Evolutionary conservation across 37 sponge, comb jelly and placozoan species (phyloP), one percentile per base, ranked within the genome.

Genomic region (Ephydatia muelleri): DNA sequence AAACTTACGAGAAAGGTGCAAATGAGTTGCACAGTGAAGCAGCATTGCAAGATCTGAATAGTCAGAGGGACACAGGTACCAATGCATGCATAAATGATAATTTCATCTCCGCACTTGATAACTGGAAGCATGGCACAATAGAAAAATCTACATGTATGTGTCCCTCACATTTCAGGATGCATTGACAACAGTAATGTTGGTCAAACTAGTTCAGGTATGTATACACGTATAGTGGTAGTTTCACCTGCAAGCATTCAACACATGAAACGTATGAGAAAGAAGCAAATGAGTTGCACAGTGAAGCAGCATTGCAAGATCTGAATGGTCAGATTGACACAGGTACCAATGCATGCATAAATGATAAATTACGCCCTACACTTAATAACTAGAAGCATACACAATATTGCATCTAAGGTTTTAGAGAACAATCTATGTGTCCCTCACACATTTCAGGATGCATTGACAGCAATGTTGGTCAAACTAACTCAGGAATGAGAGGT

Each of bases 1-100:
- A 57, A 57, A 57, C 57, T 57, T 57, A 57, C 57, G 57, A 57
- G 57, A 57, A 57, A 57, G 57, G 57, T 57, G 57, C 57, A 57
- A 57, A 57, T 57, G 57, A 57, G 57, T 57, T 57, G 57, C 57
- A 57, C 57, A 57, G 57, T 19, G 57, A 57, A 57, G 57, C 57
- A 57, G 57, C 57, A 57, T 57, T 57, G 57, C 57, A 57, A 57
- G 57, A 57, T 57, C 57, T 57, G 57, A 57, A 57, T 57, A 21
- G 57, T 57, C 57, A 57, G 57, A 57, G 57, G 9, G 57, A 57
- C 57, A 57, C 57, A 57, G 57, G 57, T 57, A 57, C 57, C 57
- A 57, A 57, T 57, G 57, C 57, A 57, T 57, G 57, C 57, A 57
- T 57, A 21, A 57, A 57, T 14, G 57, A 57, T 57, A 57, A 57